A percentile compares a stretch with the other conserved stretches of the same genome.
phyloP scores from a whole-genome alignment of 1,140 invertebrate genomes.

The Microvelia longipes region DNA sequence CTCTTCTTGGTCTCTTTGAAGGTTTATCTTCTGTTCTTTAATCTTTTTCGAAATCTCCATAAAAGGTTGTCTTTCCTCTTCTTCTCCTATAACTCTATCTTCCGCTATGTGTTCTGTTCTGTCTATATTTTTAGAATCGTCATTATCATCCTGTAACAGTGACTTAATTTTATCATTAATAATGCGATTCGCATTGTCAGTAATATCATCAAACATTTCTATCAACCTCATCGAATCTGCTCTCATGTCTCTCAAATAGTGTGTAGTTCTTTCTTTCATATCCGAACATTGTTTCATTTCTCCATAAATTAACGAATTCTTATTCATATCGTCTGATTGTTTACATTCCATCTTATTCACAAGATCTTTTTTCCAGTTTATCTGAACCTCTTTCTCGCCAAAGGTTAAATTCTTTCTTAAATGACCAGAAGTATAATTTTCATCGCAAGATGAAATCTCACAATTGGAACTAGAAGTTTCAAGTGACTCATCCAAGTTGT shows the following conservation, averaged over 20 bases:
- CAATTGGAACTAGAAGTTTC: too few species aligned
- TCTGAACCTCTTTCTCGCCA: too few species aligned
- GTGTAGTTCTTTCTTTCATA: not conserved
- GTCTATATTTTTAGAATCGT: not conserved
- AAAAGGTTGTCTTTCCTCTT: not conserved
- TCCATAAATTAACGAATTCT: not conserved
- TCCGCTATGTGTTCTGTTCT: not conserved
- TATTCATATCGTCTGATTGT: too few species aligned
- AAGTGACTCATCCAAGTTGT: too few species aligned
- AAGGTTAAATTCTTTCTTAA: too few species aligned
- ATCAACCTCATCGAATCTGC: not conserved
- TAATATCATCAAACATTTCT: not conserved
- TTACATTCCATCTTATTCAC: too few species aligned
- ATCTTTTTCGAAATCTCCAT: not conserved
- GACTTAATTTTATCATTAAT: not conserved
- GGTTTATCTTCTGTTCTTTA: not conserved
- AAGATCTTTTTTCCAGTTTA: too few species aligned
- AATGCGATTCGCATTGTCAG: not conserved
- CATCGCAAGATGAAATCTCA: too few species aligned
- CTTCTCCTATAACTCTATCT: not conserved
- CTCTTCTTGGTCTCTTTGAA: not conserved
- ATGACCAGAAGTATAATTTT: too few species aligned
- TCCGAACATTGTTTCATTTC: not conserved
- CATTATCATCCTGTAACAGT: not conserved
- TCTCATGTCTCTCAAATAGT: not conserved